Percentiles rank a stretch among this genome's conserved stretches.
Conservation (phyloP, 2,113 vertebrate genomes). For the Craseonycteris thonglongyai region DNA sequence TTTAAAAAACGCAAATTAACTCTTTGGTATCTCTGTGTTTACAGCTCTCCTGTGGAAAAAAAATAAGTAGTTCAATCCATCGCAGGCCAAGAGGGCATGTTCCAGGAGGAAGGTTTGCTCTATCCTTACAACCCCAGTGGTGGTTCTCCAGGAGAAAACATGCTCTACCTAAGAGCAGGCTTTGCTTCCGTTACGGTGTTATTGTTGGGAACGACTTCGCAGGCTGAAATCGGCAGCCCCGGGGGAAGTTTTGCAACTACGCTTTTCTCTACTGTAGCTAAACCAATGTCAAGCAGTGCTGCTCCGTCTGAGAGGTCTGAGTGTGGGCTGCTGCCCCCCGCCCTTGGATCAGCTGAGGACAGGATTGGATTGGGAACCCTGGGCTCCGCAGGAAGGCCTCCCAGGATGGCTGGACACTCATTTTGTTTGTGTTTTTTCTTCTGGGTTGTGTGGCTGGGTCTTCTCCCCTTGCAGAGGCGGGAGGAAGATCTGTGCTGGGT, state of each 20-base stretch:
- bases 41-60: slow-evolving; percentile 55
- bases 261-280: slow-evolving; percentile 78
- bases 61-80: slow-evolving; percentile 57
- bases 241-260: slow-evolving; percentile 76
- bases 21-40: slow-evolving; percentile 84
- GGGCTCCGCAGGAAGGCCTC: neutral
- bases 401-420: neutral
- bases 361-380: neutral
- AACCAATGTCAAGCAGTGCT: slow-evolving; percentile 77
- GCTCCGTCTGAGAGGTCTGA: slow-evolving; percentile 35
- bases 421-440: neutral
- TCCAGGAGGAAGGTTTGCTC: neutral
- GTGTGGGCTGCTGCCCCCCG: neutral
- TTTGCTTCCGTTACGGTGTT: slow-evolving; percentile 76
- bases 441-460: neutral
- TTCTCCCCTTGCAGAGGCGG: neutral
- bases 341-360: neutral
- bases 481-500: neutral
- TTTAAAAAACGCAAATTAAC: slow-evolving; percentile 86
- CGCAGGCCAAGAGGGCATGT: slow-evolving; percentile 51
- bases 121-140: neutral
- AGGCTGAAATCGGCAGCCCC: slow-evolving; percentile 68
- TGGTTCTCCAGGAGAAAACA: slow-evolving; percentile 37
- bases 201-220: slow-evolving; percentile 76
- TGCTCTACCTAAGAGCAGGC: slow-evolving; percentile 44